Evolutionary conservation across 2,113 vertebrate genomes (phyloP).

Genomic region (Nerophis lumbriciformis): DNA sequence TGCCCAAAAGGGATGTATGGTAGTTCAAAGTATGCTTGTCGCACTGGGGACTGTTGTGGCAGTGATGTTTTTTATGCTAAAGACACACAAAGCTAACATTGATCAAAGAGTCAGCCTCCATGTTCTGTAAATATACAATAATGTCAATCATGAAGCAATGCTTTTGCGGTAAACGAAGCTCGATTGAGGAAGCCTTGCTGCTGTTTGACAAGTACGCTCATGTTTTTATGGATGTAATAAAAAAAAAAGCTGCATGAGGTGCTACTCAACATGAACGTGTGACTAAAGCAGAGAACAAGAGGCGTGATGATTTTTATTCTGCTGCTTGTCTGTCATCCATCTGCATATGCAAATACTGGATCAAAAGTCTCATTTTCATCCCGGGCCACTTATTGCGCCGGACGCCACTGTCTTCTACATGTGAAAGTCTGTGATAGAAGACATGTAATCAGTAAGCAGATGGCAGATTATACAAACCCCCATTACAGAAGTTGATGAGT

Average conservation of each 20-base stretch:
- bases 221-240: slow-evolving; percentile 3
- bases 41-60: slow-evolving; percentile 9
- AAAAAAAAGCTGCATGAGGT: not conserved
- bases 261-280: slow-evolving; percentile 1
- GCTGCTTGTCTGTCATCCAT: not conserved
- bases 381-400: slow-evolving; percentile 3
- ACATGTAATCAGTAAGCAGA: slow-evolving; percentile 49
- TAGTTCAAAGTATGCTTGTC: not conserved
- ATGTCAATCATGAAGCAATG: not conserved
- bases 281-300: slow-evolving; percentile 2
- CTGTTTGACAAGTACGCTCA: not conserved
- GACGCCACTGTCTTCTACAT: not conserved
- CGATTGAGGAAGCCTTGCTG: not conserved
- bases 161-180: not conserved
- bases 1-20: too few species aligned
- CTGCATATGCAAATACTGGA: slow-evolving; percentile 7
- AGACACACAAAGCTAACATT: slow-evolving; percentile 12
- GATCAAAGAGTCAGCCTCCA: not conserved
- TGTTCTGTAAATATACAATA: not conserved
- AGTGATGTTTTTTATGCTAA: slow-evolving; percentile 23
- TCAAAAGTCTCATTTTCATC: slow-evolving; percentile 6
- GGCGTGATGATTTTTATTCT: not conserved
- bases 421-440: slow-evolving; percentile 15
- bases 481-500: slow-evolving; percentile 49
- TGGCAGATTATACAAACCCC: slow-evolving; percentile 53